phyloP scores from a whole-genome alignment of 2,113 vertebrate species.

The Gnathonemus echidnorhynchus region DNA sequence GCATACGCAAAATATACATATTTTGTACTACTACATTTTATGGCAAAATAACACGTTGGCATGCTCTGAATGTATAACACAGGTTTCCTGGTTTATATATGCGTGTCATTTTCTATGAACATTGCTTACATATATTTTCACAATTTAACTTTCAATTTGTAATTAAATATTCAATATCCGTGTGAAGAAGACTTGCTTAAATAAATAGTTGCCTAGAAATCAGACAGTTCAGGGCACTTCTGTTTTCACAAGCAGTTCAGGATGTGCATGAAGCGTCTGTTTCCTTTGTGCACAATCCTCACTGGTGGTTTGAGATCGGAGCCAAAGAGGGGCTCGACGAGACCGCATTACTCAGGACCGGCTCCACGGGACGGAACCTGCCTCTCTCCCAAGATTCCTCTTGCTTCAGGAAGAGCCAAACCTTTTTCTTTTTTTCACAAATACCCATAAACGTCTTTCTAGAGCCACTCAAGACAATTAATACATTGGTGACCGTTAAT shows the following conservation, averaged over 20 bases:
- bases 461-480: conserved; percentile 5
- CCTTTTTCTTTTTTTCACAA: not conserved
- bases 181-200: not conserved
- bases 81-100: not conserved
- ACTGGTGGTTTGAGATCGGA: not conserved
- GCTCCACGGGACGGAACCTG: not conserved
- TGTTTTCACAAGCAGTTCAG: not conserved
- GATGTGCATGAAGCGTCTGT: not conserved
- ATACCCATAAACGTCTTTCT: conserved; percentile 4
- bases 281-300: not conserved
- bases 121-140: not conserved
- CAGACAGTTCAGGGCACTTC: not conserved
- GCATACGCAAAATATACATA: not conserved
- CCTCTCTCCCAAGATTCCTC: not conserved
- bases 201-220: not conserved
- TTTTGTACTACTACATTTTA: not conserved
- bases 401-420: not conserved
- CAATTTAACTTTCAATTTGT: not conserved
- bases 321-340: not conserved
- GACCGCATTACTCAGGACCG: not conserved
- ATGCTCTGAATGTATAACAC: not conserved
- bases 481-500: not conserved
- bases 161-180: not conserved
- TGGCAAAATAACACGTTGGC: not conserved
- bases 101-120: not conserved